A percentile compares a stretch with the other conserved stretches of the same genome.
These are phyloP conservation scores for Dicrurus megarhynchus DNA, from an alignment of 2,113 vertebrate species.

Conservation along the genomic window DNA sequence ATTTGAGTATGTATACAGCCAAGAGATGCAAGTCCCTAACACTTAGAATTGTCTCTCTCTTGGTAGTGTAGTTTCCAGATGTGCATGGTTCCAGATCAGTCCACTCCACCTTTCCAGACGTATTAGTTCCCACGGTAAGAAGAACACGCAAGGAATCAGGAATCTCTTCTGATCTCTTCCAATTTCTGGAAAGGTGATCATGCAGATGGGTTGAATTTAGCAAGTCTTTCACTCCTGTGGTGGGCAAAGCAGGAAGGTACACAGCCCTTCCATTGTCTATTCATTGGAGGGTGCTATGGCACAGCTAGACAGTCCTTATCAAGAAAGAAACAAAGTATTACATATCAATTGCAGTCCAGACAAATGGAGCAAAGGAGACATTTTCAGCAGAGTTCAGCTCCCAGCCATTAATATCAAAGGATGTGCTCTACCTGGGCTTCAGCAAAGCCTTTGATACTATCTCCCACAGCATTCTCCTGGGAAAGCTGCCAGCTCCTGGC, in stretches of 20 bases:
- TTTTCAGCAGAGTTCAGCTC: neutral
- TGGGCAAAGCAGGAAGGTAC: neutral
- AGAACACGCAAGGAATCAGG: neutral
- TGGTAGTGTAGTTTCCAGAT: neutral
- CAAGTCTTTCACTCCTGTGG: neutral
- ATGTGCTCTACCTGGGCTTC: neutral
- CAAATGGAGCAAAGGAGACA: neutral
- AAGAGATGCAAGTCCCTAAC: neutral
- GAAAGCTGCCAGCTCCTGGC: neutral
- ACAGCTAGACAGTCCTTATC: neutral
- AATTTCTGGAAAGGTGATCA: neutral
- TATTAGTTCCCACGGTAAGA: neutral
- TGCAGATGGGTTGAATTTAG: neutral
- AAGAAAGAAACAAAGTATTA: neutral
- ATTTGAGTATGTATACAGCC: neutral
- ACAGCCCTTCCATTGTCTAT: neutral
- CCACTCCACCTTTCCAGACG: neutral
- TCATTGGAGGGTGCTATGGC: neutral
- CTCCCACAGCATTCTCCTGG: neutral
- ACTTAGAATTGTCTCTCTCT: neutral
- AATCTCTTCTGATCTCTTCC: no score
- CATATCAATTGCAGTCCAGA: neutral
- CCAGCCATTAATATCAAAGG: neutral
- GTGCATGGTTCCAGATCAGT: neutral
- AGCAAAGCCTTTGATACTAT: neutral